Percentiles rank a stretch among this genome's conserved stretches.
Conservation (phyloP, 2,888 invertebrate genomes). For the Metopia argyrocephala region DNA sequence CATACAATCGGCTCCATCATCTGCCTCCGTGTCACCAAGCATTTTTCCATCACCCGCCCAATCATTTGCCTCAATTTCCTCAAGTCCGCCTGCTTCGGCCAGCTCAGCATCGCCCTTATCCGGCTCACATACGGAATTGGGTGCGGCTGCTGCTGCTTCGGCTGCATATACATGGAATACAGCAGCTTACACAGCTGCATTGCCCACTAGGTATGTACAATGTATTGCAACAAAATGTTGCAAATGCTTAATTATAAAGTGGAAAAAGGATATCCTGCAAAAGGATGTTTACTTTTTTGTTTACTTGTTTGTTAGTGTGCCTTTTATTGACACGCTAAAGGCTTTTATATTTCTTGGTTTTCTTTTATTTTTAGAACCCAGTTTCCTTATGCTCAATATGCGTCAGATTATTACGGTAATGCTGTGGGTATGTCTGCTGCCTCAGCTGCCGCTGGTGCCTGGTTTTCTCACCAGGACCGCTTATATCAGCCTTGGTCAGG, state of each 20-base stretch:
- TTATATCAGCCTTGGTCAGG: constrained; percentile 77
- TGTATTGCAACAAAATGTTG: neutral
- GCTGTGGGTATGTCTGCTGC: constrained; percentile 74
- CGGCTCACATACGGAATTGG: constrained; percentile 68
- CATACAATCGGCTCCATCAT: constrained; percentile 75
- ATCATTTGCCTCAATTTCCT: constrained; percentile 74
- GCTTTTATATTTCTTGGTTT: neutral
- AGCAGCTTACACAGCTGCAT: constrained; percentile 60
- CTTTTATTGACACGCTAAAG: neutral
- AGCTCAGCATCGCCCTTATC: constrained; percentile 69
- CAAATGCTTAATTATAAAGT: constrained; percentile 32
- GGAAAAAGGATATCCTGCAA: constrained; percentile 41
- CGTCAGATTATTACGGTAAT: constrained; percentile 77
- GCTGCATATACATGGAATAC: constrained; percentile 71
- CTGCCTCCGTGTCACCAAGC: constrained; percentile 77
- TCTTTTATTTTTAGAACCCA: constrained; percentile 70
- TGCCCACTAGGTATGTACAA: constrained; percentile 74
- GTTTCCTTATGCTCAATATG: constrained; percentile 77
- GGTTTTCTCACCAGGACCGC: constrained; percentile 77
- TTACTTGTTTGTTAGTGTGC: constrained; percentile 20
- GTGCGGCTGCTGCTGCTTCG: constrained; percentile 71
- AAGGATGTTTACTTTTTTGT: constrained; percentile 35
- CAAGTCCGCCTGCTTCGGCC: constrained; percentile 70
- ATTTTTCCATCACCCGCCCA: constrained; percentile 76
- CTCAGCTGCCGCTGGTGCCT: constrained; percentile 73